Evolutionary conservation across 2,888 invertebrate species (phyloP), one percentile per base, ranked within the genome.

Genomic region (Drosophila sordidula): DNA sequence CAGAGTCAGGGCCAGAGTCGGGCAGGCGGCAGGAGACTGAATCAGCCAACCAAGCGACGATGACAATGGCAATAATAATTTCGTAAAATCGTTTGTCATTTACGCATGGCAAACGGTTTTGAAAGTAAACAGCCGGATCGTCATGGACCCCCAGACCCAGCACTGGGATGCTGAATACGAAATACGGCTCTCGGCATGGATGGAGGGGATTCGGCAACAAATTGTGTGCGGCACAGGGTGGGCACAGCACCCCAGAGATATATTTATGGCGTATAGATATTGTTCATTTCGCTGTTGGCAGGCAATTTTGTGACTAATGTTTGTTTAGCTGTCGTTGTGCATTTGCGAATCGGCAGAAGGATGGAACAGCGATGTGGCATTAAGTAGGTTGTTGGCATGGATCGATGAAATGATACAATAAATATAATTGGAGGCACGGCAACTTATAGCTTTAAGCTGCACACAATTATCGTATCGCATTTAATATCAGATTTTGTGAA

Each of bases 101-200:
- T 87, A 89, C 87, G 89, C 89, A 89, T 87, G 87, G 87, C 89
- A 89, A 87, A 87, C 87, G 80, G 87, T 89, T 89, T 89, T 89
- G 86, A 83, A 80, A 89, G 88, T 89, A 89, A 88, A 87, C 86
- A 87, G 87, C 62, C 80, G 76, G 80, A 70, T 78, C 82, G 82
- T 56, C 87, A 78, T 67, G 68, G 69, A 73, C 69, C 79, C 79
- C 61, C 78, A 64, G 62, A 61, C 62, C 59, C 55, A 39, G 12
- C 29, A n/a, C 50, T 9, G 36, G 38, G 8, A 45, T 18, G 62
- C 63, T 55, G 58, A 62, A 52, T 65, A 22, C 64, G 22, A 41
- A 38, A 12, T 26, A 16, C 11, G 0, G 29, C 8, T 6, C 6
- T 6, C 26, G 26, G 26, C 26, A 0, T 6, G 26, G 26, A 26